Conservation (phyloP, 2,113 vertebrate species). For the Ramphastos sulfuratus region DNA sequence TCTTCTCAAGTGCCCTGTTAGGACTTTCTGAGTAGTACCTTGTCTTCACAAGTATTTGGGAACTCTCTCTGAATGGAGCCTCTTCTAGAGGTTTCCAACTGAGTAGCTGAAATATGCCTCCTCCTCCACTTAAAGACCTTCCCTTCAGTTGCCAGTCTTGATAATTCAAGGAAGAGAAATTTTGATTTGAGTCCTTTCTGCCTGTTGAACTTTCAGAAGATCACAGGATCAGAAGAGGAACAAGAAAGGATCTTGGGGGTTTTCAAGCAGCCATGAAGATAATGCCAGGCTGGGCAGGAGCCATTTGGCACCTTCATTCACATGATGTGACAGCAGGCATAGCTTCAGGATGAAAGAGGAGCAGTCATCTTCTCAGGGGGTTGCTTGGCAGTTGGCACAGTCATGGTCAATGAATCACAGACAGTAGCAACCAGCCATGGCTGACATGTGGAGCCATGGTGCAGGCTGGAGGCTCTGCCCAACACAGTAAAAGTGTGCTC, state of each 20-base stretch:
- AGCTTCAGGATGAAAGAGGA: neutral
- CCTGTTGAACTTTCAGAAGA: neutral
- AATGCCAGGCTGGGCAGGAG: neutral
- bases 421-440: neutral
- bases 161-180: neutral
- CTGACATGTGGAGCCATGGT: accelerated
- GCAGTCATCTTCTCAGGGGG: accelerated
- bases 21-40: neutral
- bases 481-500: neutral
- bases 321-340: neutral
- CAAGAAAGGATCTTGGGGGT: neutral
- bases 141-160: neutral
- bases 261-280: neutral
- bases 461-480: neutral
- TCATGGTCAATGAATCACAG: neutral
- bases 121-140: neutral
- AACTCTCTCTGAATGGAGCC: neutral
- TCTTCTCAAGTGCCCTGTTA: neutral
- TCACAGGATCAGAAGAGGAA: neutral
- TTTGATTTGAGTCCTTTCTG: neutral
- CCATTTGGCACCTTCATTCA: neutral
- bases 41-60: neutral
- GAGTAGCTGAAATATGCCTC: neutral
- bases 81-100: neutral
- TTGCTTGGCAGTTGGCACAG: neutral